phyloP scores from a whole-genome alignment of 2,797 vertebrate genomes.

The Leuciscus waleckii region DNA sequence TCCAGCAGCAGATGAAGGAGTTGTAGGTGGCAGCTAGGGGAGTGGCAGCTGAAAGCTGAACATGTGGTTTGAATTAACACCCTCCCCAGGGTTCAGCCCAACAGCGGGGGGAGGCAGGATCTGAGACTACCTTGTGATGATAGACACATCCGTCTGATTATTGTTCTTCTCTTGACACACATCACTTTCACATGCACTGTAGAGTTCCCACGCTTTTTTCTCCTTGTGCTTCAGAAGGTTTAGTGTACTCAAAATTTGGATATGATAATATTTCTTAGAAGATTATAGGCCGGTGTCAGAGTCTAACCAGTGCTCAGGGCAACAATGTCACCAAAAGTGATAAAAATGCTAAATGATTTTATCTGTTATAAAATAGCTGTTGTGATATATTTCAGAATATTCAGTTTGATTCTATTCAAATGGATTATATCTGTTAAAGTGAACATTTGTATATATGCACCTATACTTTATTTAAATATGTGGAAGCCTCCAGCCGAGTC shows the following conservation, averaged over 20 bases:
- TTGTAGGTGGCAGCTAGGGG: constrained; percentile 12
- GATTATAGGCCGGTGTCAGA: not conserved
- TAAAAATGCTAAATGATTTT: not conserved
- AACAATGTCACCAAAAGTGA: not conserved
- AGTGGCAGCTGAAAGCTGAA: constrained; percentile 37
- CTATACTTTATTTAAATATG: not conserved
- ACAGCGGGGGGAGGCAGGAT: constrained; percentile 37
- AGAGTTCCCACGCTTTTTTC: constrained; percentile 52
- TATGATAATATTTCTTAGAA: constrained; percentile 10
- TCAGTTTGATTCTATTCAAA: not conserved
- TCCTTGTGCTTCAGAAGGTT: constrained; percentile 15
- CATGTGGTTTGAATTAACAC: constrained; percentile 55
- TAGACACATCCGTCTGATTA: constrained; percentile 45
- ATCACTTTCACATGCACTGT: constrained; percentile 52
- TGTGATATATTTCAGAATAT: not conserved
- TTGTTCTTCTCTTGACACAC: constrained; percentile 52
- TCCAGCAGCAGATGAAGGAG: constrained; percentile 18
- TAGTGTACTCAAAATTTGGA: constrained; percentile 19
- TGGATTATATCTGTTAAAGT: not conserved
- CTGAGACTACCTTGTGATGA: constrained; percentile 48
- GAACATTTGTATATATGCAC: not conserved
- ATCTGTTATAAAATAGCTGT: not conserved
- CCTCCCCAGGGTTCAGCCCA: constrained; percentile 31
- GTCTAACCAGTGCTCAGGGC: not conserved
- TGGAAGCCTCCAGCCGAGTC: not conserved